Conservation (phyloP, 2,888 invertebrate genomes). For the Cremastinae sp. region DNA sequence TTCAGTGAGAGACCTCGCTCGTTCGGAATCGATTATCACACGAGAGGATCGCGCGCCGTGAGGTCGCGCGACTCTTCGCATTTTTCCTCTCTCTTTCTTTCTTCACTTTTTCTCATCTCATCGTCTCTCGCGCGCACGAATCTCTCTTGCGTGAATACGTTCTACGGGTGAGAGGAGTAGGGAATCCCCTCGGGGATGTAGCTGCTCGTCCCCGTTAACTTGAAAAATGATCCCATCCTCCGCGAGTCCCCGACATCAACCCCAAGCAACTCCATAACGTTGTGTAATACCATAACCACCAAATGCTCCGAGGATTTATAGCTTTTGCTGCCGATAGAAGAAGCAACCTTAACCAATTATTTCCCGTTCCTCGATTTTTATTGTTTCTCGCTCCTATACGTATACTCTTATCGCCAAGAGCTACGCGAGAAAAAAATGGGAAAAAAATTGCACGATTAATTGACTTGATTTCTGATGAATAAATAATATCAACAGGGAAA, state of each 20-base stretch:
- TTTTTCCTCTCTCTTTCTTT: slow-evolving; percentile 15
- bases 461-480: no score
- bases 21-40: slow-evolving; percentile 65
- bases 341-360: not conserved
- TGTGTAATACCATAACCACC: slow-evolving; percentile 19
- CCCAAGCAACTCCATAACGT: slow-evolving; percentile 19
- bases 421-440: no score
- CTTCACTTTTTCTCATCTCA: slow-evolving; percentile 18
- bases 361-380: not conserved
- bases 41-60: slow-evolving; percentile 47
- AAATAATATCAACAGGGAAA: no score
- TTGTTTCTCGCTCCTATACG: no score
- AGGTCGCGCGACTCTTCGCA: slow-evolving; percentile 38
- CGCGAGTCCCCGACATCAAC: slow-evolving; percentile 11
- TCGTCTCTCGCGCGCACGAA: slow-evolving; percentile 1
- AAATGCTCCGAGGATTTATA: slow-evolving; percentile 23
- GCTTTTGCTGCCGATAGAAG: slow-evolving; percentile 4
- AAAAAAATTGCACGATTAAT: no score
- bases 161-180: slow-evolving; percentile 15
- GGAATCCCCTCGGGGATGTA: slow-evolving; percentile 41
- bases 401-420: no score
- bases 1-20: slow-evolving; percentile 61
- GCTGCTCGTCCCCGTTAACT: slow-evolving; percentile 50
- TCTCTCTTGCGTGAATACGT: not conserved
- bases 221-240: slow-evolving; percentile 44